These are phyloP conservation scores for Drosophila jambulina DNA, from an alignment of 1,140 invertebrate genomes.

Conservation along the genomic window DNA sequence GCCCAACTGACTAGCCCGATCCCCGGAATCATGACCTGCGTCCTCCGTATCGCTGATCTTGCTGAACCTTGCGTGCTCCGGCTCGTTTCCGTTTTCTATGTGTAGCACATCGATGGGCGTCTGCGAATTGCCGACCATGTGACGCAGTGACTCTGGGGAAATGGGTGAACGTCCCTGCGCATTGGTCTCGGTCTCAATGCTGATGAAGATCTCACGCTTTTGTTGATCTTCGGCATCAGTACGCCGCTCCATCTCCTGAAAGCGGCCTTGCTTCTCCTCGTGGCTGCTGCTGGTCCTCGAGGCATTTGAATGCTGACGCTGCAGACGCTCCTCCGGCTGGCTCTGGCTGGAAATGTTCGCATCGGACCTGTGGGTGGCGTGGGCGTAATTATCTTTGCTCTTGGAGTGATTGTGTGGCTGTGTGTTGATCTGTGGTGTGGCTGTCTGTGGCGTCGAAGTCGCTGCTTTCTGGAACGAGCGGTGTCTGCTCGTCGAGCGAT, in stretches of 20 bases:
- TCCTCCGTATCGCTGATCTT: conserved; percentile 80
- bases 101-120: conserved; percentile 71
- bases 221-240: conserved; percentile 42
- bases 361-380: conserved; percentile 70
- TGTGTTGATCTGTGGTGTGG: conserved; percentile 12
- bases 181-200: conserved; percentile 82
- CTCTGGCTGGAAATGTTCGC: conserved; percentile 31
- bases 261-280: conserved; percentile 18
- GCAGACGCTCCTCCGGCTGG: conserved; percentile 46
- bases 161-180: conserved; percentile 74
- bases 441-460: conserved; percentile 61
- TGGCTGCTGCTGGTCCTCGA: conserved; percentile 16
- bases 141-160: conserved; percentile 70
- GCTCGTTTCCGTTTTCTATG: conserved; percentile 73
- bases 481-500: conserved; percentile 78
- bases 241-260: not conserved
- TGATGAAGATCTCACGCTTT: conserved; percentile 83
- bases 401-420: conserved; percentile 32
- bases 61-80: conserved; percentile 76
- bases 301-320: conserved; percentile 9
- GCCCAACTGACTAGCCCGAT: conserved; percentile 43
- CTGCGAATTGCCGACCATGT: conserved; percentile 79
- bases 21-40: conserved; percentile 38
- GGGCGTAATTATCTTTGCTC: conserved; percentile 56
- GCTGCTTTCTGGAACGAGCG: conserved; percentile 71